phyloP scores from a whole-genome alignment of 2,888 invertebrate species.

The Allophyes oxyacanthae region DNA sequence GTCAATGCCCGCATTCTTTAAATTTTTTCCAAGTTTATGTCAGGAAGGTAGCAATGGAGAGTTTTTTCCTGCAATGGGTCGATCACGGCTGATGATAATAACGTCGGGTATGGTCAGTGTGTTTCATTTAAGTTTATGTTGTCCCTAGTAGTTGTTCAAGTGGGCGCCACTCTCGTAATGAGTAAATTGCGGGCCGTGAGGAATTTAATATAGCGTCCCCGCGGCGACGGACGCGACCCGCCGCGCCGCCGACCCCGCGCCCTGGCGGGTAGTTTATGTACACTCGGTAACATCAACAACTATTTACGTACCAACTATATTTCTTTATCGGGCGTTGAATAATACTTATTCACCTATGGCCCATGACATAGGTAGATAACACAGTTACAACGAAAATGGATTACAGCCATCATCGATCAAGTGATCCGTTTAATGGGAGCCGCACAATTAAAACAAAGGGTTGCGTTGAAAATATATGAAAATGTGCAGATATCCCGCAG shows the following conservation, averaged over 20 bases:
- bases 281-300: too few species aligned
- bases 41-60: too few species aligned
- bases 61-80: too few species aligned
- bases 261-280: neutral
- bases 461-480: constrained; percentile 34
- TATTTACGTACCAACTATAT: too few species aligned
- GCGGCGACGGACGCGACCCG: constrained; percentile 6
- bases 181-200: constrained; percentile 60
- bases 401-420: constrained; percentile 6
- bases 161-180: constrained; percentile 50
- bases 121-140: neutral
- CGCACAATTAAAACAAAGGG: constrained; percentile 36
- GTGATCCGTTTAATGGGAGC: constrained; percentile 12
- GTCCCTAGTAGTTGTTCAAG: neutral
- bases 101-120: neutral
- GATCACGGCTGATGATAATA: too few species aligned
- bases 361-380: too few species aligned
- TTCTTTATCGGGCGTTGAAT: too few species aligned
- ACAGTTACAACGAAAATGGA: neutral
- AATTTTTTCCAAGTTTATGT: neutral
- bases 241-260: neutral
- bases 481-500: constrained; percentile 21
- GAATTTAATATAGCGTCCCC: constrained; percentile 64
- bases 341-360: too few species aligned
- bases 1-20: too few species aligned